Evolutionary conservation across 30 jellyfish, hydroid and myxozoan species (phyloP), one percentile per base, ranked within the genome.

Genomic region (Morbakka virulenta): DNA sequence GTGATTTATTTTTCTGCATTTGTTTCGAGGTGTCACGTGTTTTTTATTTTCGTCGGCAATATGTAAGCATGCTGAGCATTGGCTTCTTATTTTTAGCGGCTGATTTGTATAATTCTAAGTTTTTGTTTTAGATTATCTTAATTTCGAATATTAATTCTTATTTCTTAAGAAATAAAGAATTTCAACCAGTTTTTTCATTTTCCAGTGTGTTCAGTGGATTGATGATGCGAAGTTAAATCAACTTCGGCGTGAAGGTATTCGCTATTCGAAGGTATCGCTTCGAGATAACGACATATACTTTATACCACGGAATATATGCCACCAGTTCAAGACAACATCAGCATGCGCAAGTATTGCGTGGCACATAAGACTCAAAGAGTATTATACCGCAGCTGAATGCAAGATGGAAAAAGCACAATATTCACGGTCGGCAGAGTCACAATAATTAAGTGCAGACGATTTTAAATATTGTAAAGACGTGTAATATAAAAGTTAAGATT

Each of bases 311-410:
- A 92, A 92, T 63, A 96, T 92, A 0, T 92, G 98, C 50, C 98
- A 92, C 72, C 98, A 92, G 82, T 92, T 92, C 86, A 92, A 92
- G 68, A 92, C 98, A 13, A 73, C 81, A 49, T 92, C 98, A 9
- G 98, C 98, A 0, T 90, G 94, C 66, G 67, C 96, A 24, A 92
- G 98, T 74, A 75, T 92, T 47, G 98, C 98, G 6, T 92, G 98
- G 98, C 98, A 92, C 31, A 81, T 92, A 32, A 72, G 98, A n/a
- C 90, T 92, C 27, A 92, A 92, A 74, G 86, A 74, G 77, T 92
- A 92, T 64, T 81, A 92, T 73, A 96, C 98, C 29, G 93, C n/a
- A n/a, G n/a, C n/a, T n/a, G n/a, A n/a, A n/a, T n/a, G n/a, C n/a
- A n/a, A n/a, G n/a, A n/a, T n/a, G n/a, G n/a, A n/a, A n/a, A n/a